Percentiles rank a stretch among this genome's conserved stretches.
These are phyloP conservation scores for Drosophila dunni DNA, from an alignment of 1,140 invertebrate genomes.

Conservation along the genomic window DNA sequence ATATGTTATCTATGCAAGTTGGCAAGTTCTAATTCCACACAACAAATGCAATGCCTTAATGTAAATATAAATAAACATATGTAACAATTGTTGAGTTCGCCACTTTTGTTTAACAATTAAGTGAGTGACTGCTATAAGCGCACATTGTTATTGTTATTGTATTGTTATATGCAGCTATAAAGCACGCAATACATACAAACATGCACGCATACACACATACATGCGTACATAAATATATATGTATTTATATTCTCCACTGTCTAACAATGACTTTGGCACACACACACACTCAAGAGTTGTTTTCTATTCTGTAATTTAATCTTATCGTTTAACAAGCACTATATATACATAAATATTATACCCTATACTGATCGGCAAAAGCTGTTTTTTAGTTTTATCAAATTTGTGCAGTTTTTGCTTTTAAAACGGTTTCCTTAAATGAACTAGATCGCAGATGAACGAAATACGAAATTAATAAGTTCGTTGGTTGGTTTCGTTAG, in stretches of 20 bases:
- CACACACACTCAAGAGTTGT: constrained; percentile 49
- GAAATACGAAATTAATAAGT: no score
- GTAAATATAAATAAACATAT: constrained; percentile 43
- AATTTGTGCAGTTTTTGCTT: background rate
- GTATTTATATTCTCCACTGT: constrained; percentile 3
- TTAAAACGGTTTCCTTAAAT: background rate
- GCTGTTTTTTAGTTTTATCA: background rate
- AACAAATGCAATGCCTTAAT: constrained; percentile 49
- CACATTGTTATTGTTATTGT: constrained; percentile 15
- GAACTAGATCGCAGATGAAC: background rate
- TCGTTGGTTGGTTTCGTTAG: no score
- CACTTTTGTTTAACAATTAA: constrained; percentile 73
- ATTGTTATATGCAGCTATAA: constrained; percentile 37
- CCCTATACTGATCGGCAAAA: constrained; percentile 5
- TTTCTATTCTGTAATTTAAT: constrained; percentile 70
- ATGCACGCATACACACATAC: constrained; percentile 18
- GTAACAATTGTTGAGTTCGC: constrained; percentile 45
- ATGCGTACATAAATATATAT: constrained; percentile 14
- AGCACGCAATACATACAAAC: background rate
- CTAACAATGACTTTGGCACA: constrained; percentile 14
- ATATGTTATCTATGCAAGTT: constrained; percentile 21
- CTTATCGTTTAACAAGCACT: constrained; percentile 71
- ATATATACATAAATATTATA: constrained; percentile 45
- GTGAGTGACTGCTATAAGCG: constrained; percentile 25
- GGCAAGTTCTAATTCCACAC: constrained; percentile 35